A percentile compares a stretch with the other conserved stretches of the same genome.
Conservation (phyloP, 2,888 invertebrate genomes). For the Anoplius nigerrimus region DNA sequence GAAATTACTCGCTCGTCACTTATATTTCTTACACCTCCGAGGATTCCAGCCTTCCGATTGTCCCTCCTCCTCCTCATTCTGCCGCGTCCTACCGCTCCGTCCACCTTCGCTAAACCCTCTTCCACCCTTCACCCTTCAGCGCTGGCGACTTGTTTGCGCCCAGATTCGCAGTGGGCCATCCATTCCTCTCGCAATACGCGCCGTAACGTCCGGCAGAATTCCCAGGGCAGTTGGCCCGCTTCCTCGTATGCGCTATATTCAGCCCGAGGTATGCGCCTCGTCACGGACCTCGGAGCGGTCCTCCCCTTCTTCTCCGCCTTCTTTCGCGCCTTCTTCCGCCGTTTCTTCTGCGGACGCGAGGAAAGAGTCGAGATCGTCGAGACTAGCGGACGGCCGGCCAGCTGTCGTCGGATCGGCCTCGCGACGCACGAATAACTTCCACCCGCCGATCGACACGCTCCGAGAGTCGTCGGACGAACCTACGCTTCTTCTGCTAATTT, state of each 20-base stretch:
- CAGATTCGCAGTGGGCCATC: slow-evolving; percentile 28
- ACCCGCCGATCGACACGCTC: slow-evolving; percentile 30
- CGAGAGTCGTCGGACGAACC: slow-evolving; percentile 29
- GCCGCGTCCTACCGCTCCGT: background rate
- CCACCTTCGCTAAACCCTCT: slow-evolving; percentile 6
- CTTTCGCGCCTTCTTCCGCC: slow-evolving; percentile 25
- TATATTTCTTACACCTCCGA: slow-evolving; percentile 18
- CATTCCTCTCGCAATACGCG: slow-evolving; percentile 45
- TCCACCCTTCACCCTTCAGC: no score
- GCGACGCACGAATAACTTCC: slow-evolving; percentile 44
- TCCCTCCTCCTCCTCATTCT: background rate
- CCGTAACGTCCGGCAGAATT: slow-evolving; percentile 47
- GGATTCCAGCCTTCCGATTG: background rate
- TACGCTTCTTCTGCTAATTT: slow-evolving; percentile 29
- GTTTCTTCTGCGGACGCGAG: slow-evolving; percentile 4
- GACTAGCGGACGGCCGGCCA: slow-evolving; percentile 39
- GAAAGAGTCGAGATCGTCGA: background rate
- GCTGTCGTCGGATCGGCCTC: slow-evolving; percentile 49
- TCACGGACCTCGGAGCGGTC: slow-evolving; percentile 59
- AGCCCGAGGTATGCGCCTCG: slow-evolving; percentile 65
- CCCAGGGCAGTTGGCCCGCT: slow-evolving; percentile 50
- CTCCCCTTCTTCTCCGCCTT: slow-evolving; percentile 44
- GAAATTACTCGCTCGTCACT: slow-evolving; percentile 33
- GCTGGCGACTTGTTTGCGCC: background rate
- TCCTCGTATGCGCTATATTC: slow-evolving; percentile 56